Evolutionary conservation across 2,888 invertebrate genomes (phyloP).

Genomic region (Bimastos eiseni): DNA sequence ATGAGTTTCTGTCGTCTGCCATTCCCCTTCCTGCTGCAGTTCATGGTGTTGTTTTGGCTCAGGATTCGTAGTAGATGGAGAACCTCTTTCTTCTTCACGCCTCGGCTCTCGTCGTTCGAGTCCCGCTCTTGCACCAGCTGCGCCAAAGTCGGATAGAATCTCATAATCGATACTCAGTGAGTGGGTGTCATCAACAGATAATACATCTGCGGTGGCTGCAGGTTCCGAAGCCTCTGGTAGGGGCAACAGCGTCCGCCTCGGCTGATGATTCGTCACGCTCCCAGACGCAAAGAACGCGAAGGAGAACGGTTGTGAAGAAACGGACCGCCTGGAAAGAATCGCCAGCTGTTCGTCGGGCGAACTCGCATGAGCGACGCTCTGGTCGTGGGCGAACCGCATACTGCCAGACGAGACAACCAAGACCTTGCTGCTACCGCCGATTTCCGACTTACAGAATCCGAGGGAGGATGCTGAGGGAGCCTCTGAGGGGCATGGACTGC

Average conservation of each 20-base stretch:
- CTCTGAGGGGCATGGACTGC: not conserved
- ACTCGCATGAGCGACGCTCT: not conserved
- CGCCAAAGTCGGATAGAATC: not conserved
- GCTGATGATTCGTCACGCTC: not conserved
- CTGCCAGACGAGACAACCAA: not conserved
- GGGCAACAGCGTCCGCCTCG: not conserved
- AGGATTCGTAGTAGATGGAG: not conserved
- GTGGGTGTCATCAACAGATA: not conserved
- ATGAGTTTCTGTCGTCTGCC: not conserved
- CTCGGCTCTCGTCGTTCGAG: not conserved
- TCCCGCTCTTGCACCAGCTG: not conserved
- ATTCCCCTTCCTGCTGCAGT: not conserved
- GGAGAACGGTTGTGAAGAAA: not conserved
- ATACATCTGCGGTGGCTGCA: not conserved
- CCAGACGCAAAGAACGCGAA: slow-evolving; percentile 4
- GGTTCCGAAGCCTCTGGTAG: not conserved
- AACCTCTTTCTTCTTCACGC: not conserved
- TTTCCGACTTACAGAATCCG: not conserved
- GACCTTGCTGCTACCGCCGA: not conserved
- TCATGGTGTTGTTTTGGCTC: not conserved
- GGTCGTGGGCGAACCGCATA: not conserved
- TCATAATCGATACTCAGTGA: not conserved
- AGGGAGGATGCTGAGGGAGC: not conserved
- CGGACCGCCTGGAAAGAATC: not conserved
- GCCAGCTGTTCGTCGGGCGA: not conserved